phyloP scores from a whole-genome alignment of 2,888 invertebrate species.

The Thymelicus sylvestris region DNA sequence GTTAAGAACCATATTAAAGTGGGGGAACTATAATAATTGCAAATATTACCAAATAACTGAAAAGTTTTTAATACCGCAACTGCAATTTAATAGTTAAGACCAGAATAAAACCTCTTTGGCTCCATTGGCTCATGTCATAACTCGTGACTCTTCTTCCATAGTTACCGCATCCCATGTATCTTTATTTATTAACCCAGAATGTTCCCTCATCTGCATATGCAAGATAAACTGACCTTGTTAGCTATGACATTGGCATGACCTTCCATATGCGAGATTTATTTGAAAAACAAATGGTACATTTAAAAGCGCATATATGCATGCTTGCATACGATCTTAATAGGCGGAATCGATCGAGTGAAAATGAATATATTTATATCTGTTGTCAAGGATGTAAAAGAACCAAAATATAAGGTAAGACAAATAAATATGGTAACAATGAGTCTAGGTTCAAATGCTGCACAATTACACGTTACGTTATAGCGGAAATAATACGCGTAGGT shows the following conservation, averaged over 20 bases:
- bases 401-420: too few species aligned
- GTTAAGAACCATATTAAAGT: too few species aligned
- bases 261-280: constrained; percentile 52
- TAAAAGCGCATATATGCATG: constrained; percentile 54
- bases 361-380: constrained; percentile 38
- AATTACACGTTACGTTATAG: too few species aligned
- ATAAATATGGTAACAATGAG: too few species aligned
- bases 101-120: neutral
- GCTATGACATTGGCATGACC: constrained; percentile 57
- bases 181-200: constrained; percentile 55
- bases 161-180: constrained; percentile 39
- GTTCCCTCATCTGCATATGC: constrained; percentile 56
- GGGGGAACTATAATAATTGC: too few species aligned
- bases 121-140: neutral
- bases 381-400: constrained; percentile 30
- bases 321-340: constrained; percentile 40
- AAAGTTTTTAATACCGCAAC: neutral
- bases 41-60: neutral
- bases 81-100: neutral
- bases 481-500: too few species aligned
- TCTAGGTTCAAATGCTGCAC: too few species aligned
- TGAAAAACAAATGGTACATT: constrained; percentile 59
- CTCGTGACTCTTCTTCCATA: constrained; percentile 24
- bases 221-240: constrained; percentile 54
- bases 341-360: constrained; percentile 42